Evolutionary conservation across 2,797 vertebrate species (phyloP).

Genomic region (Xyrichtys novacula): DNA sequence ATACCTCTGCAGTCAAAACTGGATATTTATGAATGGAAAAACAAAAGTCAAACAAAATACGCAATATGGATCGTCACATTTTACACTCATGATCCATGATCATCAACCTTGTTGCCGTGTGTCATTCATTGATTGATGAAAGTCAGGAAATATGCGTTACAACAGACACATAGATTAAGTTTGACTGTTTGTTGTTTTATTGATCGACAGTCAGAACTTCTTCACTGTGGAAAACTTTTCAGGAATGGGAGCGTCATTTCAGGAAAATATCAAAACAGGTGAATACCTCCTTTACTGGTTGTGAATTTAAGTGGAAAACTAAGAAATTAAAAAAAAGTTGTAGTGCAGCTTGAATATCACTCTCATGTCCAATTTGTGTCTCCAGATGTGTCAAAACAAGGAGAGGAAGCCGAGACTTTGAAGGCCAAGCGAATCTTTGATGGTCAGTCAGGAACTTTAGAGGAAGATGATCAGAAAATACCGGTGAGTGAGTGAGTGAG

Average conservation of each 20-base stretch:
- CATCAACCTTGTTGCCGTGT: too few species aligned
- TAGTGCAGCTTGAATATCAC: background rate
- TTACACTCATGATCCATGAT: too few species aligned
- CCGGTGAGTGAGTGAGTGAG: slow-evolving; percentile 74
- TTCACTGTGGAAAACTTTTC: slow-evolving; percentile 53
- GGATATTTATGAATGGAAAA: background rate
- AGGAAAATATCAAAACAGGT: slow-evolving; percentile 65
- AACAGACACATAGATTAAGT: background rate
- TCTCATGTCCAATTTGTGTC: slow-evolving; percentile 18
- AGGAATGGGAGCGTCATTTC: slow-evolving; percentile 37
- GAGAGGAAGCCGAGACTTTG: slow-evolving; percentile 9
- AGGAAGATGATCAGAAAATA: slow-evolving; percentile 52
- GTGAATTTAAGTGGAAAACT: background rate
- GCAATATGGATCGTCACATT: background rate
- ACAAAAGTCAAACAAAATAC: background rate
- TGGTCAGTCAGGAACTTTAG: slow-evolving; percentile 38
- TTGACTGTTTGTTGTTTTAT: slow-evolving; percentile 38
- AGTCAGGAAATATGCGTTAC: background rate
- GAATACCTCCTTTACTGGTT: slow-evolving; percentile 25
- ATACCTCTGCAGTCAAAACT: background rate
- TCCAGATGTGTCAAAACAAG: slow-evolving; percentile 51
- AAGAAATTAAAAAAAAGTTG: slow-evolving; percentile 1
- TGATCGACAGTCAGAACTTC: slow-evolving; percentile 69
- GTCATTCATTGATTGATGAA: too few species aligned
- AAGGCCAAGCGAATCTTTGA: slow-evolving; percentile 32